Evolutionary conservation across 2,888 invertebrate species (phyloP), one percentile per base, ranked within the genome.

Genomic region (Pheosia tremula): DNA sequence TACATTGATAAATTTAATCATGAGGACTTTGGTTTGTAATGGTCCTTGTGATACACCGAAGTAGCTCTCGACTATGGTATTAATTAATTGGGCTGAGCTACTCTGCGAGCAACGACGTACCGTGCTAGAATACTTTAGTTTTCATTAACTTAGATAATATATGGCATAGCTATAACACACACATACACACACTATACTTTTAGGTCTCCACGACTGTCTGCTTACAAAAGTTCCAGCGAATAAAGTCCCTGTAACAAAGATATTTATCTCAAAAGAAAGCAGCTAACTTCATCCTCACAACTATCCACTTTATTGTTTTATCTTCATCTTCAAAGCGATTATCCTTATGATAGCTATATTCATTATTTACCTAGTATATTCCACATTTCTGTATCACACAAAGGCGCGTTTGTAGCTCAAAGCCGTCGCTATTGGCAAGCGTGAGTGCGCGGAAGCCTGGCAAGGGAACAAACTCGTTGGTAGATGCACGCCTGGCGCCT

Each of bases 391-490:
- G 39, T n/a, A 11, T 5, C 55, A 55, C 39, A 39, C 55, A 39
- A 55, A 13, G n/a, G 55, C n/a, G 38, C 55, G 38, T 10, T 39
- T 55, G 55, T 38, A 55, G n/a, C 55, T 53, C 3, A 39, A 39
- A 39, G 24, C 8, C 62, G 41, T 52, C 69, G 74, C 75, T 75
- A 75, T 71, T 73, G 72, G 66, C 66, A 67, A 69, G 63, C 63
- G 71, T 70, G 66, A 59, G 50, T 64, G 69, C 71, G 71, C 71
- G 72, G 73, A 76, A 68, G 67, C 74, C 61, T 68, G 68, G 69
- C 76, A 76, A 76, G 74, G 24, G 76, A 74, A 71, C 67, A 76
- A 76, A 70, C 64, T 55, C 63, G 72, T 76, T 76, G 76, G 76
- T 76, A 74, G 73, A 73, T 71, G 73, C 57, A 55, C 56, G 59